phyloP scores from a whole-genome alignment of 2,888 invertebrate species.

The Mactromeris polynyma region DNA sequence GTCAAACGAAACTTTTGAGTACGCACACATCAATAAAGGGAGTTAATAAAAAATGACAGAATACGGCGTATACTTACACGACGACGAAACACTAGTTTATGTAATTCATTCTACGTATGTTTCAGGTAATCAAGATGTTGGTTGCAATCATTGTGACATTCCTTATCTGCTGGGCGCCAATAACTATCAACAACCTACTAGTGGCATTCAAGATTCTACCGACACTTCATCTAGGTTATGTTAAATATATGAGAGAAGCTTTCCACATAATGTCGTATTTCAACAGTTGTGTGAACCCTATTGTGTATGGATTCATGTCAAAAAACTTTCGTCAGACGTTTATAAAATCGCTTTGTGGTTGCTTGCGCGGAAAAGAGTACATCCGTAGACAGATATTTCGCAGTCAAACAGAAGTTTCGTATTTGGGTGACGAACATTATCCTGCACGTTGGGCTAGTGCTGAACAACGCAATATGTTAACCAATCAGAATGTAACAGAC shows the following conservation, averaged over 20 bases:
- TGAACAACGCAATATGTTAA: conserved; percentile 39
- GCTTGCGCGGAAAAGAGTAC: conserved; percentile 62
- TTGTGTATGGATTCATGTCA: conserved; percentile 92
- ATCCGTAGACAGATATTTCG: conserved; percentile 61
- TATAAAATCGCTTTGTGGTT: conserved; percentile 74
- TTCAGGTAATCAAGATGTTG: conserved; percentile 92
- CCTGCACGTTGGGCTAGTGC: background rate
- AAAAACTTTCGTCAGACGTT: conserved; percentile 90
- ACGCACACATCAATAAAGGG: no score
- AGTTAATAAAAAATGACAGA: background rate
- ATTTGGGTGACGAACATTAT: conserved; percentile 32
- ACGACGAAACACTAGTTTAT: background rate
- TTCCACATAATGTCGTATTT: conserved; percentile 91
- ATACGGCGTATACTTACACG: background rate
- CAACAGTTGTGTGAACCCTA: conserved; percentile 92
- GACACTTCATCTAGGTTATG: conserved; percentile 87
- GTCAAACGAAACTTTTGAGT: no score
- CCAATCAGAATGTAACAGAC: conserved; percentile 53
- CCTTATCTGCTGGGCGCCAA: conserved; percentile 91
- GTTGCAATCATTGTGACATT: conserved; percentile 91
- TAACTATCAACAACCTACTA: conserved; percentile 90
- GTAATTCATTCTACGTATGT: background rate
- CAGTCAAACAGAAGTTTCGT: conserved; percentile 53
- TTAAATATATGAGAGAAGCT: conserved; percentile 89
- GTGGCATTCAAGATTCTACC: conserved; percentile 89